These are phyloP conservation scores for Nycticorax nycticorax DNA, from an alignment of 2,113 vertebrate genomes.

Conservation along the genomic window DNA sequence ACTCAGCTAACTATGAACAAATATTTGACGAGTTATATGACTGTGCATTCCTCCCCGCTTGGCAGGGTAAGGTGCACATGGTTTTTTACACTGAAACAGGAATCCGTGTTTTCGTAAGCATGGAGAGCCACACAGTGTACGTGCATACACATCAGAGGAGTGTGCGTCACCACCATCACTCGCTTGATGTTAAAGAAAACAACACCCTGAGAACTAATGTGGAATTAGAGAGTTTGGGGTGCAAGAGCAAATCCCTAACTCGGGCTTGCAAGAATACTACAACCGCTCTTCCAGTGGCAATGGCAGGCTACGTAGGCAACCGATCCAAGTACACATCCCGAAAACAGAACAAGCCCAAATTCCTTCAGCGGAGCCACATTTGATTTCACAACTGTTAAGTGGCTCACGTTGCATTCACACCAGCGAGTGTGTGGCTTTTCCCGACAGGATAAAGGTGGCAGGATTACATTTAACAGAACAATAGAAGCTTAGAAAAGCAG, in stretches of 20 bases:
- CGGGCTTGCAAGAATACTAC: background rate
- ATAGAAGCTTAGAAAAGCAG: background rate
- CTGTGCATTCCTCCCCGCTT: background rate
- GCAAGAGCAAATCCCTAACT: background rate
- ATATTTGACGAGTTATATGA: accelerated
- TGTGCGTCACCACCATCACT: accelerated
- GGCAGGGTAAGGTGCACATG: accelerated
- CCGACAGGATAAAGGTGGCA: accelerated
- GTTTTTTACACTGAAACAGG: background rate
- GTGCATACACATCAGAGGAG: background rate
- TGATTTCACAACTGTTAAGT: background rate
- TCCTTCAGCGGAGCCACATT: background rate
- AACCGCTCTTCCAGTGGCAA: background rate
- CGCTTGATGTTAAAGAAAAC: background rate
- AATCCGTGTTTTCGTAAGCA: background rate
- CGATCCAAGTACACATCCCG: accelerated
- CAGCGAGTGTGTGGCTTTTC: background rate
- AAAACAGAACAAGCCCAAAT: background rate
- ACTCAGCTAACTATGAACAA: background rate
- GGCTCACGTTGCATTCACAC: accelerated
- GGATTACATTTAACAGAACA: background rate
- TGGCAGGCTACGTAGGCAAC: background rate
- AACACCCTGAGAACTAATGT: accelerated
- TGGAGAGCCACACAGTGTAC: background rate
- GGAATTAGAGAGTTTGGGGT: background rate